Evolutionary conservation across 2,113 vertebrate species (phyloP).

Genomic region (Nematolebias whitei): DNA sequence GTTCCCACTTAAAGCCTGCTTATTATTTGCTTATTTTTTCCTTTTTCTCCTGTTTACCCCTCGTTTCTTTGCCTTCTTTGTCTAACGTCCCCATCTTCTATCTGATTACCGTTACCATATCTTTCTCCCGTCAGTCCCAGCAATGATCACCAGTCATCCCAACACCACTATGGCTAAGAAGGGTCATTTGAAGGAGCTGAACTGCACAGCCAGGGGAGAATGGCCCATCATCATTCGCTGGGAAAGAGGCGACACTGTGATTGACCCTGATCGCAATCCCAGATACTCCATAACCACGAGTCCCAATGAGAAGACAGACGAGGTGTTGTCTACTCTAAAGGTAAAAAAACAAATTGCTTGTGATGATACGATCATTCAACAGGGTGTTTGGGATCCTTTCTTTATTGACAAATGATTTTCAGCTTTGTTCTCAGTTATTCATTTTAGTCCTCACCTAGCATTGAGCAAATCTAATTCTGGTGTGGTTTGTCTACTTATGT

Average conservation of each 20-base stretch:
- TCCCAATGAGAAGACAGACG: conserved; percentile 94
- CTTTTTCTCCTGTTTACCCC: neutral
- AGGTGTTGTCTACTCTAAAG: conserved; percentile 95
- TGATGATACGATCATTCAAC: conserved; percentile 36
- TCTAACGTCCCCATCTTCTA: conserved; percentile 32
- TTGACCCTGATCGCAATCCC: conserved; percentile 93
- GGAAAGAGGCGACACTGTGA: conserved; percentile 97
- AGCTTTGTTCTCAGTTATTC: neutral
- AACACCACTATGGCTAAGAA: conserved; percentile 99
- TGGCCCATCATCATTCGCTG: conserved; percentile 98
- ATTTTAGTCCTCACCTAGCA: neutral
- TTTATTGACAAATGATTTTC: conserved; percentile 9
- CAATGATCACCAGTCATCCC: conserved; percentile 98
- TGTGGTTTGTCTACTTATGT: neutral
- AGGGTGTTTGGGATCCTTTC: conserved; percentile 5
- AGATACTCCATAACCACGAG: conserved; percentile 92
- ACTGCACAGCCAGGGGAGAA: conserved; percentile 95
- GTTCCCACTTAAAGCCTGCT: conserved; percentile 41
- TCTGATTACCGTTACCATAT: conserved; percentile 19
- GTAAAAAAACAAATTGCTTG: conserved; percentile 74
- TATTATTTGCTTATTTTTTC: conserved; percentile 43
- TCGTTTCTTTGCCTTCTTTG: conserved; percentile 11
- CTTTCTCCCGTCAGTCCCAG: conserved; percentile 83
- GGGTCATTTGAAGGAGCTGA: conserved; percentile 94
- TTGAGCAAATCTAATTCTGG: neutral